These are phyloP conservation scores for Plectropomus leopardus DNA, from an alignment of 2,113 vertebrate genomes.

Conservation along the genomic window DNA sequence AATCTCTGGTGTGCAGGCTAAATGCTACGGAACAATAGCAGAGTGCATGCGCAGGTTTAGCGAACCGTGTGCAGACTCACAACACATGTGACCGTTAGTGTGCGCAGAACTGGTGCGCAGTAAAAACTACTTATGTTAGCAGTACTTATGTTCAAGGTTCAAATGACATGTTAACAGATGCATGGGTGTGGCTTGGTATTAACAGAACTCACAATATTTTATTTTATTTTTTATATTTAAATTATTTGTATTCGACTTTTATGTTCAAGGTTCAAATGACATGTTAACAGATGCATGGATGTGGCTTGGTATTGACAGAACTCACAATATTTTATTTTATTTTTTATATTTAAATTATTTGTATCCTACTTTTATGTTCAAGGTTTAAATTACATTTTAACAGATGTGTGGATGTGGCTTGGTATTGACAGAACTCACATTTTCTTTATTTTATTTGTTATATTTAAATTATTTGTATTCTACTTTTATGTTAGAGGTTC, in stretches of 20 bases:
- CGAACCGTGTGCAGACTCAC: neutral
- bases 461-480: neutral
- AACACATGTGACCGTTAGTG: conserved; percentile 41
- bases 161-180: too few relatives aligned
- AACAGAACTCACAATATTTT: too few relatives aligned
- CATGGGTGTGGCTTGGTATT: too few relatives aligned
- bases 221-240: neutral
- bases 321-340: neutral
- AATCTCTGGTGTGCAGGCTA: conserved; percentile 29
- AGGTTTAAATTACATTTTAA: too few relatives aligned
- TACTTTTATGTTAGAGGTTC: too few relatives aligned
- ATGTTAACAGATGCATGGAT: too few relatives aligned
- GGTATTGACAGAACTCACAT: neutral
- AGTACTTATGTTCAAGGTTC: too few relatives aligned
- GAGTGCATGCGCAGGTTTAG: conserved; percentile 29
- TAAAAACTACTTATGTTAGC: neutral
- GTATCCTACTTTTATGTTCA: neutral
- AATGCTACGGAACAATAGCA: conserved; percentile 60
- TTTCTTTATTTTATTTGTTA: neutral
- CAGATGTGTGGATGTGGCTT: neutral
- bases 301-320: neutral
- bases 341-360: neutral
- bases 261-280: too few relatives aligned
- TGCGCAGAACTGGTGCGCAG: conserved; percentile 35
- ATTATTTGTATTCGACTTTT: neutral